Evolutionary conservation across 2,113 vertebrate genomes (phyloP), one percentile per base, ranked within the genome.

Genomic region (Macaca nemestrina): DNA sequence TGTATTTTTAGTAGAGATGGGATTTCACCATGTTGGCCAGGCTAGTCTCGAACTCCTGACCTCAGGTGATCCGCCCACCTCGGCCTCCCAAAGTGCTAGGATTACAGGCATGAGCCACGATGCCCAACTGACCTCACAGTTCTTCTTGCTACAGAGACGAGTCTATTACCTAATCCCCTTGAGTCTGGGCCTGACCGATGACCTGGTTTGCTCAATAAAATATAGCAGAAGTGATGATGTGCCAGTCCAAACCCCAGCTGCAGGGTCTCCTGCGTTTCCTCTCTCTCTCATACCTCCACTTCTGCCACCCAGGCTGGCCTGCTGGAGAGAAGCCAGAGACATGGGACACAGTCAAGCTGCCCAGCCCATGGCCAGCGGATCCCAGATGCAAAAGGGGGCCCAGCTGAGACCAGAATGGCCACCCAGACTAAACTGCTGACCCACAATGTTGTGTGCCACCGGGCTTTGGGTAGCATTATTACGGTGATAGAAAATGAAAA

Each of bases 161-260:
- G 20, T 64, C 40, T 52, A 23, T 27, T 59, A 35, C 5, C 50
- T 23, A 2, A 52, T 18, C 59, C 17, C 43, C 75, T 22, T n/a
- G 43, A 70, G 30, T 38, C 80, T 70, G 80, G 32, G 32, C 38
- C 72, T 57, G 88, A 57, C 40, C 25, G 45, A 6, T 67, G 38
- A 57, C 70, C 48, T 68, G 30, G 32, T 45, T 17, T 57, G 22
- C 38, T 80, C 45, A 85, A 84, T 57, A 22, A n/a, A 90, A 52
- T 2, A 3, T 11, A 48, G 57, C 45, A 1, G 57, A 76, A 38
- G 48, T 12, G 0, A 57, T 8, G 38, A 5, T 12, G 57, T 0
- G 0, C 57, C 48, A 0, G 7, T 52, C 40, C 86, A 32, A 52
- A 22, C 70, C 79, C 25, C 79, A 23, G 80, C 80, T 11, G 17